Conservation (phyloP, 2,888 invertebrate genomes). For the Notodonta ziczac region DNA sequence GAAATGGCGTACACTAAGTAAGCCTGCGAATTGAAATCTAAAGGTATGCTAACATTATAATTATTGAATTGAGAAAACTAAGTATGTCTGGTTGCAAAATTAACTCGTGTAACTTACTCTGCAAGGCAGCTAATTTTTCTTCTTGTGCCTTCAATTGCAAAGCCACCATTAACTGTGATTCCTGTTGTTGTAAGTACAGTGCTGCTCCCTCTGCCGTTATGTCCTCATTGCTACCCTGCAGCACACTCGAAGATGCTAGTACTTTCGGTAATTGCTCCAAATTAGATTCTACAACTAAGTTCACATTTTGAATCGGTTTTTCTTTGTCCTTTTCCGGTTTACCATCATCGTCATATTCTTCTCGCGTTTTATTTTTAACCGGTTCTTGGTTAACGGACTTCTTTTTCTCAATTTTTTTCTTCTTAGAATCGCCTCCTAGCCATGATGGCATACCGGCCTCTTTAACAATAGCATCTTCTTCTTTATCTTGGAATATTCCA, state of each 20-base stretch:
- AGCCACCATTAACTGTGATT: constrained; percentile 85
- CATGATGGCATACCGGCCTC: constrained; percentile 72
- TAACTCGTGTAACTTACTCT: constrained; percentile 59
- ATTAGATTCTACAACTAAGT: constrained; percentile 22
- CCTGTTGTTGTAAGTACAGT: constrained; percentile 85
- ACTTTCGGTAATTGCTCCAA: constrained; percentile 30
- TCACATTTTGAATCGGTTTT: constrained; percentile 17
- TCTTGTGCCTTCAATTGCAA: constrained; percentile 87
- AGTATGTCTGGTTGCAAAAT: background rate
- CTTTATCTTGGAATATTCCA: constrained; percentile 72
- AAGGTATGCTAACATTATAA: too few relatives aligned
- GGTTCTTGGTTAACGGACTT: constrained; percentile 36
- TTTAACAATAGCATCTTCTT: constrained; percentile 48
- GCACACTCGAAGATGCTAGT: constrained; percentile 27
- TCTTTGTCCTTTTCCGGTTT: constrained; percentile 33
- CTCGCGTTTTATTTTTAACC: constrained; percentile 34
- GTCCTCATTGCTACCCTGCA: constrained; percentile 63
- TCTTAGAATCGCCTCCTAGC: constrained; percentile 65
- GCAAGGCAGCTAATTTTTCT: constrained; percentile 84
- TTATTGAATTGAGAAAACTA: too few relatives aligned
- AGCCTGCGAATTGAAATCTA: too few relatives aligned
- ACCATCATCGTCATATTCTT: constrained; percentile 18
- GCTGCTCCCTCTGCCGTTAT: constrained; percentile 82
- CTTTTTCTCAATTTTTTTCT: constrained; percentile 51
- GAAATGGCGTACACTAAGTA: too few relatives aligned